These are phyloP conservation scores for Melanotaenia maccullochi DNA, from an alignment of 2,797 vertebrate species.

Conservation along the genomic window DNA sequence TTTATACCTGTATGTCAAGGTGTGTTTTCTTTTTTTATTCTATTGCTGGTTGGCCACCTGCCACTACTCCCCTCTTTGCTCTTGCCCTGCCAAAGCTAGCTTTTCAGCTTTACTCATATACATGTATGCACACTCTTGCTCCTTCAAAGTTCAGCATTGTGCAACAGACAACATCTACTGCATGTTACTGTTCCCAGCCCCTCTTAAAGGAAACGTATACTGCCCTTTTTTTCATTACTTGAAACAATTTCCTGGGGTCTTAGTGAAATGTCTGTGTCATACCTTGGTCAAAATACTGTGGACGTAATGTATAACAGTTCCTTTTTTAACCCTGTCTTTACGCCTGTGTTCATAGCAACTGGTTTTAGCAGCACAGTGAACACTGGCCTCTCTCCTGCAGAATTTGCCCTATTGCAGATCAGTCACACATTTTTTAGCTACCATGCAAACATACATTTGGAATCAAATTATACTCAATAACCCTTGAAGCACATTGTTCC, in stretches of 20 bases:
- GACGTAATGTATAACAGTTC: neutral
- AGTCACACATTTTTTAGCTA: neutral
- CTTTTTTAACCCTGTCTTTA: neutral
- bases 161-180: neutral
- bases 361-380: neutral
- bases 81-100: neutral
- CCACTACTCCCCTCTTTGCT: neutral
- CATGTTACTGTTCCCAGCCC: neutral
- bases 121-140: slow-evolving; percentile 8
- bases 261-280: neutral
- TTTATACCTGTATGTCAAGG: neutral
- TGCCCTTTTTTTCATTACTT: neutral
- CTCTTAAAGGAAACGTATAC: neutral
- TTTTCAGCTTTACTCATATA: slow-evolving; percentile 18
- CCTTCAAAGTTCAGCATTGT: slow-evolving; percentile 1
- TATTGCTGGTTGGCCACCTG: slow-evolving; percentile 8
- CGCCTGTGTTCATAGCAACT: neutral
- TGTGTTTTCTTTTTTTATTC: neutral
- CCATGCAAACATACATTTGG: neutral
- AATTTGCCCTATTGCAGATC: neutral
- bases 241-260: neutral
- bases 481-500: neutral
- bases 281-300: neutral
- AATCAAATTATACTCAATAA: neutral
- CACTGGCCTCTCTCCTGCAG: neutral